Percentiles rank a stretch among this genome's conserved stretches.
Conservation (phyloP, 1,140 invertebrate genomes). For the Archegozetes longisetosus region DNA sequence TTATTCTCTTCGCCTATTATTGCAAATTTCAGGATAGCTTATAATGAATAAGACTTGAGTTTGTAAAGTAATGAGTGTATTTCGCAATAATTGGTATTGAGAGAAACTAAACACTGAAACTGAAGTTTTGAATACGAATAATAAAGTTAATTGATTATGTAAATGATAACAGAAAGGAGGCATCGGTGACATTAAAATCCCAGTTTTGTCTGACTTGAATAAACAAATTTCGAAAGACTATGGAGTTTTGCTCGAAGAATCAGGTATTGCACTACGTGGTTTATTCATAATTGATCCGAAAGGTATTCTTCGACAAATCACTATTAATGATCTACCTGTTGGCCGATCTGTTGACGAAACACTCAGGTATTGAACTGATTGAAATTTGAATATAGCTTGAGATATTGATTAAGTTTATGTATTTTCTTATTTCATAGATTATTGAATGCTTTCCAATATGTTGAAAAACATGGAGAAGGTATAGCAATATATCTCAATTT, state of each 20-base stretch:
- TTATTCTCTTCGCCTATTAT: no score
- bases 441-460: constrained; percentile 84
- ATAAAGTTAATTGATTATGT: constrained; percentile 38
- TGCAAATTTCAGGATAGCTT: no score
- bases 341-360: constrained; percentile 73
- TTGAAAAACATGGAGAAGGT: constrained; percentile 68
- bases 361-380: constrained; percentile 29
- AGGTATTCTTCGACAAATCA: constrained; percentile 41
- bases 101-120: no score
- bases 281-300: constrained; percentile 50
- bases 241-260: constrained; percentile 63
- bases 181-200: constrained; percentile 65
- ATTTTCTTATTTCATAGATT: constrained; percentile 40
- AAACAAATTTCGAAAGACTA: constrained; percentile 64
- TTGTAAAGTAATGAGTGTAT: no score
- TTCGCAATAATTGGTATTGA: no score
- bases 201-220: constrained; percentile 72
- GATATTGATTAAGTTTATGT: background rate
- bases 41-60: no score
- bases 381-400: background rate
- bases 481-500: background rate
- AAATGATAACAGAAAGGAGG: constrained; percentile 76
- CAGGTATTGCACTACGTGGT: constrained; percentile 56
- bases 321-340: constrained; percentile 52
- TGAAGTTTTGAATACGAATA: background rate